A percentile compares a stretch with the other conserved stretches of the same genome.
phyloP scores from a whole-genome alignment of 2,113 vertebrate genomes.

The Callionymus lyra region DNA sequence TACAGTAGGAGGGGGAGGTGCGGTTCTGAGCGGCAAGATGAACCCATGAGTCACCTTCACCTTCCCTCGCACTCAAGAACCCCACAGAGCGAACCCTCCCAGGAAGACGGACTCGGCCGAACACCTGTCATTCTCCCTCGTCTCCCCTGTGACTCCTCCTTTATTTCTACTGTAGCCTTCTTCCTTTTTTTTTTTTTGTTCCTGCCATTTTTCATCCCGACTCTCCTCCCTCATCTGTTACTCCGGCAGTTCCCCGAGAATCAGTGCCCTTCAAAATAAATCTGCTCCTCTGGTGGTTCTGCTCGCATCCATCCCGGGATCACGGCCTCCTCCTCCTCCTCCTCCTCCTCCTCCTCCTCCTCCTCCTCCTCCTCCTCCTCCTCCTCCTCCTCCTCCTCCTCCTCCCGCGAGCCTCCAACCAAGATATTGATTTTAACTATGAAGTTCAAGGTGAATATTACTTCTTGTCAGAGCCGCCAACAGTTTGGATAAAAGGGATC shows the following conservation, averaged over 20 bases:
- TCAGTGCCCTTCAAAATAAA: slow-evolving; percentile 40
- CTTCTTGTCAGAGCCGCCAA: neutral
- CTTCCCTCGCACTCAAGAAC: slow-evolving; percentile 4
- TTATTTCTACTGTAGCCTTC: slow-evolving; percentile 16
- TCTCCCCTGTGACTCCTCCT: slow-evolving; percentile 13
- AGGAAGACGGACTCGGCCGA: slow-evolving; percentile 16
- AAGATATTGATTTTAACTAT: slow-evolving; percentile 30
- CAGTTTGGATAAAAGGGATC: too few species aligned
- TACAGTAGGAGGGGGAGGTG: slow-evolving; percentile 6
- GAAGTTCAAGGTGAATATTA: slow-evolving; percentile 3
- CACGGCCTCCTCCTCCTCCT: neutral
- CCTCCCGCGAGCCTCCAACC: slow-evolving; percentile 3
- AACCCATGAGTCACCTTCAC: slow-evolving; percentile 45
- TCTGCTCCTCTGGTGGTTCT: neutral
- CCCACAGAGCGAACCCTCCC: slow-evolving; percentile 7
- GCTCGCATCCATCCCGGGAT: too few species aligned
- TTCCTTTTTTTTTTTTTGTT: slow-evolving; percentile 18
- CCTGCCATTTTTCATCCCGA: slow-evolving; percentile 13
- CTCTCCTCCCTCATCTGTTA: slow-evolving; percentile 27
- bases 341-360: neutral
- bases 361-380: neutral
- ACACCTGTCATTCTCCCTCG: slow-evolving; percentile 35
- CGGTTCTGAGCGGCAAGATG: slow-evolving; percentile 23
- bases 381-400: neutral
- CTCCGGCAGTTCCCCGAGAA: slow-evolving; percentile 34